phyloP scores from a whole-genome alignment of 2,113 vertebrate species.

The Ranitomeya imitator region DNA sequence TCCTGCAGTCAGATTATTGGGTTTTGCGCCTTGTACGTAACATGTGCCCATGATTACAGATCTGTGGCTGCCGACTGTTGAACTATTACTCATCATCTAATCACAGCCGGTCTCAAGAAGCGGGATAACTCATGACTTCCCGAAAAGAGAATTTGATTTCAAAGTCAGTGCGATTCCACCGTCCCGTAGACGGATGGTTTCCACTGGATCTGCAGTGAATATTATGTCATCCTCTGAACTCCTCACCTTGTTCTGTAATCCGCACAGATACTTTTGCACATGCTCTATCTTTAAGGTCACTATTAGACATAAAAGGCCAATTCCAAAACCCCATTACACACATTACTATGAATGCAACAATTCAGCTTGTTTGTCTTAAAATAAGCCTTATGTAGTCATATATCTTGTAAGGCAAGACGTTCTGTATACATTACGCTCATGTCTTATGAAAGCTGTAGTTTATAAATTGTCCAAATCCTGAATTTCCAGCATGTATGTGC shows the following conservation, averaged over 20 bases:
- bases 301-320: slow-evolving; percentile 24
- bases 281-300: slow-evolving; percentile 32
- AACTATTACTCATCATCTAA: slow-evolving; percentile 6
- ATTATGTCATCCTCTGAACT: slow-evolving; percentile 45
- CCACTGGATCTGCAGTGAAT: not conserved
- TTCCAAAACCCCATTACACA: slow-evolving; percentile 12
- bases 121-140: slow-evolving; percentile 17
- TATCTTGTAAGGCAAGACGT: not conserved
- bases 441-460: not conserved
- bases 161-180: not conserved
- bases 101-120: slow-evolving; percentile 1
- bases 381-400: not conserved
- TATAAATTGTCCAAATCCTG: not conserved
- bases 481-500: not conserved
- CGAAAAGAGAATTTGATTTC: slow-evolving; percentile 39
- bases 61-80: not conserved
- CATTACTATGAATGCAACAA: not conserved
- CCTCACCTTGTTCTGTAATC: slow-evolving; percentile 21
- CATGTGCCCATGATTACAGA: not conserved
- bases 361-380: slow-evolving; percentile 1
- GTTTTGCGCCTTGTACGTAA: not conserved
- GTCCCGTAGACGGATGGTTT: slow-evolving; percentile 14
- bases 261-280: slow-evolving; percentile 18
- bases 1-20: not conserved
- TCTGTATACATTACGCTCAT: not conserved